Evolutionary conservation across 2,113 vertebrate species (phyloP).

Genomic region (Anhinga anhinga): DNA sequence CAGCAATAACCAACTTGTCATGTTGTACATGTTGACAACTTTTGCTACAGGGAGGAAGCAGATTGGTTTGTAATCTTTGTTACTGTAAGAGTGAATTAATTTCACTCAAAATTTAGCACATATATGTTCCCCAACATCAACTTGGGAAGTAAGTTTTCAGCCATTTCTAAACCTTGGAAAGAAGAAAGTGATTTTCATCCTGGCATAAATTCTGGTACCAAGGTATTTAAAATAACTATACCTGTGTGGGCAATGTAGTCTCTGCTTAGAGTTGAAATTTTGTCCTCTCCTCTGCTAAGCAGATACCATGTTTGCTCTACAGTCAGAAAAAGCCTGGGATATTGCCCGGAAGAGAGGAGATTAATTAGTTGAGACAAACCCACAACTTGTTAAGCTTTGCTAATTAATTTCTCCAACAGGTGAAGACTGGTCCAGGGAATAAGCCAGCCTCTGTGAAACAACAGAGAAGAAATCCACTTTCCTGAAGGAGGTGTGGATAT

Average conservation of each 20-base stretch:
- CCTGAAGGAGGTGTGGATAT: neutral
- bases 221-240: neutral
- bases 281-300: neutral
- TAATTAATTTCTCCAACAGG: neutral
- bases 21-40: neutral
- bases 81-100: neutral
- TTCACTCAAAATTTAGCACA: neutral
- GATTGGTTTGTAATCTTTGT: neutral
- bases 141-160: neutral
- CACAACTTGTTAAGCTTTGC: neutral
- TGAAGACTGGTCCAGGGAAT: neutral
- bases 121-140: neutral
- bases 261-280: neutral
- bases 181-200: neutral
- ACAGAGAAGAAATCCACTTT: neutral
- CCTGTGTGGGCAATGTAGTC: neutral
- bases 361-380: neutral
- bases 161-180: neutral
- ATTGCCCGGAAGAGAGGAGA: neutral
- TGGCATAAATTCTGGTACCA: neutral
- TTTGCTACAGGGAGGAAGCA: neutral
- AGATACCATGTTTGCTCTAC: neutral
- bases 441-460: neutral
- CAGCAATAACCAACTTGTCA: neutral
- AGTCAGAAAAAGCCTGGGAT: neutral